Percentiles rank a stretch among this genome's conserved stretches.
These are phyloP conservation scores for Allophyes oxyacanthae DNA, from an alignment of 2,888 invertebrate species.

Conservation along the genomic window DNA sequence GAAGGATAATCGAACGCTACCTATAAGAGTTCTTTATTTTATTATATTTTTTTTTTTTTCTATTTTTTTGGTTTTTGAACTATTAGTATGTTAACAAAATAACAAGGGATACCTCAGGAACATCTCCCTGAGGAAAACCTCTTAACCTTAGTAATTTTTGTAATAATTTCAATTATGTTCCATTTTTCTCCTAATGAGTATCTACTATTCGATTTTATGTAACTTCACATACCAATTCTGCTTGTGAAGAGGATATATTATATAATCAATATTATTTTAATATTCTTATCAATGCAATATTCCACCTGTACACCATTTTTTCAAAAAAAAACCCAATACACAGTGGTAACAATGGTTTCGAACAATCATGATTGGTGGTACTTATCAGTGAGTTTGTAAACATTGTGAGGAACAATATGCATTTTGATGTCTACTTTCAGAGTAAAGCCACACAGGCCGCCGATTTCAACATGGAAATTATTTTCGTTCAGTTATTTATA, in stretches of 20 bases:
- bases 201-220: too few relatives aligned
- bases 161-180: too few relatives aligned
- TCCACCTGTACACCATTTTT: constrained; percentile 34
- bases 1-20: too few relatives aligned
- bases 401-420: constrained; percentile 55
- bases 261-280: constrained; percentile 24
- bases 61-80: too few relatives aligned
- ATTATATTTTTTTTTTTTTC: too few relatives aligned
- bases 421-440: constrained; percentile 52
- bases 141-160: too few relatives aligned
- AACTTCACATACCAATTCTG: too few relatives aligned
- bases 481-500: constrained; percentile 53
- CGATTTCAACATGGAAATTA: constrained; percentile 53
- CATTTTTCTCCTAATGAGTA: too few relatives aligned
- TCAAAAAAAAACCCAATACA: constrained; percentile 10
- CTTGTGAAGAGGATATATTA: neutral
- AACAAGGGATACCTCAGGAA: too few relatives aligned
- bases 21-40: too few relatives aligned
- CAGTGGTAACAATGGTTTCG: constrained; percentile 50
- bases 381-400: constrained; percentile 68
- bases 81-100: neutral
- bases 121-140: too few relatives aligned
- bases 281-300: constrained; percentile 32
- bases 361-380: constrained; percentile 56
- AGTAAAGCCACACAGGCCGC: constrained; percentile 27